Base-by-base conservation (phyloP, 2,888 invertebrate genomes). In the Cheilosia urbana region DNA sequence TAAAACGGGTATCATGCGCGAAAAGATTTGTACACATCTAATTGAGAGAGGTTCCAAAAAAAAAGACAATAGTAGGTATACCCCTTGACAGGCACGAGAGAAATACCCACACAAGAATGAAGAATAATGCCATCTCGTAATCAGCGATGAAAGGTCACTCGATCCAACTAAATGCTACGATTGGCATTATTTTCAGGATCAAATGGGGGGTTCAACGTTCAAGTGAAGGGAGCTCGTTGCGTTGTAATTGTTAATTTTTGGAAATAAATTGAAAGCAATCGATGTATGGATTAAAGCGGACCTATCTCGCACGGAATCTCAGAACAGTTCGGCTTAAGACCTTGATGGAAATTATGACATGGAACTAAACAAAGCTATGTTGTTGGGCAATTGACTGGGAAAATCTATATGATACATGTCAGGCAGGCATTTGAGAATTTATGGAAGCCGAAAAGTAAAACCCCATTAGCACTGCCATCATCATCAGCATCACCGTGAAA, bases 341-440 rank as follows among this genome's bases (percentile, higher is more conserved):
- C 65, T 65, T 65, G 65, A 37, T 51, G 65, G 24, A 37, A 51
- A 65, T 65, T 51, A 65, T 65, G 24, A 40, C 65, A 65, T 24
- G 21, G n/a, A n/a, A 11, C 24, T 21, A 65, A 40, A 37, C 51
- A 65, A 51, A 65, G 47, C 19, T 19, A 37, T 37, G 51, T 9
- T 17, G 37, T 65, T 65, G 51, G 21, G 49, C 37, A 65, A 65
- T 51, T 40, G 11, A 24, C 37, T 65, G 47, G 47, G 62, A 62
- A 30, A 62, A 62, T 30, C 47, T 62, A 30, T 47, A 47, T 30
- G 62, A 30, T 62, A 47, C 62, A 27, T 45, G 62, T 45, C 45
- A 47, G 30, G 47, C 62, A 62, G 47, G 27, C n/a, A 27, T 13
- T 27, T 37, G 65, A 51, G 65, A 65, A 65, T 27, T 51, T 27